A percentile compares a stretch with the other conserved stretches of the same genome.
Conservation (phyloP, 2,113 vertebrate genomes). For the Salvelinus namaycush region DNA sequence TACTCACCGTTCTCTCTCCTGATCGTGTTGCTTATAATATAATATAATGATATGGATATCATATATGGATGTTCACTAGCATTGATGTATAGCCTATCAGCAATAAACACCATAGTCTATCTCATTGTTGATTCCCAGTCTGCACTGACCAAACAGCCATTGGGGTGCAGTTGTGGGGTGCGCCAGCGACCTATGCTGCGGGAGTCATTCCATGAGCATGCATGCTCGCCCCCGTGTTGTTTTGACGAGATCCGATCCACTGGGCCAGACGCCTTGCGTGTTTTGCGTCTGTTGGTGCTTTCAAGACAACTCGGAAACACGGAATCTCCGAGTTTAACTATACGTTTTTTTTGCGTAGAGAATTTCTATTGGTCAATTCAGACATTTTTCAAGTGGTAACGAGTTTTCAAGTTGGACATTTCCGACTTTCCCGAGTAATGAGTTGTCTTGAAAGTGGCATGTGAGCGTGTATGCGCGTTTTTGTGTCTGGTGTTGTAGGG, state of each 20-base stretch:
- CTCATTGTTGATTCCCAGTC: background rate
- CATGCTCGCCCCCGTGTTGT: slow-evolving; percentile 68
- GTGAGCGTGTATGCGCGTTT: slow-evolving; percentile 36
- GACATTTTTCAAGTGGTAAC: no score
- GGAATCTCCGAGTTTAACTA: no score
- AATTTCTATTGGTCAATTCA: no score
- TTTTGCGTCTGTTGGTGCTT: slow-evolving; percentile 22
- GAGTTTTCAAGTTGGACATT: no score
- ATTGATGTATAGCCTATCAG: slow-evolving; percentile 18
- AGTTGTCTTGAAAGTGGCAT: no score
- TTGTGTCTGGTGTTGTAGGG: slow-evolving; percentile 7
- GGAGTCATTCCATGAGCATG: slow-evolving; percentile 67
- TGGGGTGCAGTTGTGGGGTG: slow-evolving; percentile 50
- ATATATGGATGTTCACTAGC: background rate
- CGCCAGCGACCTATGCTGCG: slow-evolving; percentile 36
- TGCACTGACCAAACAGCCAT: slow-evolving; percentile 35
- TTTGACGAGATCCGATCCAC: slow-evolving; percentile 66
- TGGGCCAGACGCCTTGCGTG: slow-evolving; percentile 26
- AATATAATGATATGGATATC: background rate
- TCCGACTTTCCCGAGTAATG: no score
- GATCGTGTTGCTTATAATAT: background rate
- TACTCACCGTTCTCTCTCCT: slow-evolving; percentile 14
- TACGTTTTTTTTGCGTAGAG: no score
- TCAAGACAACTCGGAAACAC: no score
- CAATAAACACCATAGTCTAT: background rate